These are phyloP conservation scores for Artibeus jamaicensis DNA, from an alignment of 2,797 vertebrate species.

Conservation along the genomic window DNA sequence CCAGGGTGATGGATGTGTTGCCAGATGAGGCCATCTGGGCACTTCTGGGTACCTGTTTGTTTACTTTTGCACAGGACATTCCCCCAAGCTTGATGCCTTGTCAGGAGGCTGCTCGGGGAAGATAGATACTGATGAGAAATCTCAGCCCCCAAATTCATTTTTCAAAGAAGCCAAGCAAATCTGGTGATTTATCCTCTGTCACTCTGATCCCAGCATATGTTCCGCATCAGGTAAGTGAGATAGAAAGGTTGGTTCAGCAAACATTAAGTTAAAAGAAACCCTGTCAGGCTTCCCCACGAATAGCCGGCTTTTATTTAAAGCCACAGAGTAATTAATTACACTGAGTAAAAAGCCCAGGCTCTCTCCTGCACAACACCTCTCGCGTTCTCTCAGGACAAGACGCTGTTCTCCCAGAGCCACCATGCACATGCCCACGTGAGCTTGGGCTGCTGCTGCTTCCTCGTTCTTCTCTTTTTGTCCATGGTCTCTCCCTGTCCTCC, in stretches of 20 bases:
- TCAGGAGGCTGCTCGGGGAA: conserved; percentile 64
- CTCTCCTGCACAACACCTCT: not conserved
- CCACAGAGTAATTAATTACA: conserved; percentile 77
- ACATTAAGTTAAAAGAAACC: conserved; percentile 63
- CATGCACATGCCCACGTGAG: rapidly evolving
- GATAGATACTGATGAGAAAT: conserved; percentile 81
- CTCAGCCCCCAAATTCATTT: conserved; percentile 79
- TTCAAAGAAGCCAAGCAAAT: conserved; percentile 82
- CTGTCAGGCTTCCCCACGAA: conserved; percentile 67
- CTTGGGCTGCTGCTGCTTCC: not conserved
- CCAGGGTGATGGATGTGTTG: not conserved
- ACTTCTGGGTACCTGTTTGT: not conserved
- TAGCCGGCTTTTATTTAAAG: conserved; percentile 75
- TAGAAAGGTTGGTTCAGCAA: conserved; percentile 75
- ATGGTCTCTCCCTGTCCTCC: not conserved
- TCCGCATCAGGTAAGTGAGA: conserved; percentile 80
- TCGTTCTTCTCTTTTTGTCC: not conserved
- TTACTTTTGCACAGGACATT: conserved; percentile 26
- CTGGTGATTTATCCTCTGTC: conserved; percentile 85
- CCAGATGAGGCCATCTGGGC: conserved; percentile 55
- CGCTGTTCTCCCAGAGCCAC: not conserved
- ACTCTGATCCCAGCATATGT: conserved; percentile 71
- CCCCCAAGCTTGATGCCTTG: conserved; percentile 56
- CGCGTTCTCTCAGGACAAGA: not conserved
- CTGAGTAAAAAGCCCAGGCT: conserved; percentile 50